Percentiles rank a stretch among this genome's conserved stretches.
phyloP scores from a whole-genome alignment of 2,797 vertebrate species.

The Myotis findleyi region DNA sequence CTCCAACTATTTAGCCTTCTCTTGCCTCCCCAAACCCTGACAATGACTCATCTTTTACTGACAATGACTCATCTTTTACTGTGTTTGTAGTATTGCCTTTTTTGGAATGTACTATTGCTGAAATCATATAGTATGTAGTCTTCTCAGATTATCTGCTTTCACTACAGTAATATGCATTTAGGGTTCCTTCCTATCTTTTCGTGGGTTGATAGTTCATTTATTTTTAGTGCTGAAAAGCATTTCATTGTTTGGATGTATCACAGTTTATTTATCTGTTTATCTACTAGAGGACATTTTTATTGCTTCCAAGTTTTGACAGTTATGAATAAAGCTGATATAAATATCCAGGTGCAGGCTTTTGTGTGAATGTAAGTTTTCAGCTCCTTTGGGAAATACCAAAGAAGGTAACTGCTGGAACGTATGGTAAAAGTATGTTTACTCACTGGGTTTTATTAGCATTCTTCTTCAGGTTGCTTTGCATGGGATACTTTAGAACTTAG shows the following conservation, averaged over 20 bases:
- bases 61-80: neutral
- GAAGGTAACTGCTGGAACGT: neutral
- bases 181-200: neutral
- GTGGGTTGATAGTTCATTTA: neutral
- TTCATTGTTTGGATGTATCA: neutral
- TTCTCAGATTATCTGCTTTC: neutral
- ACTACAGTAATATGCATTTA: neutral
- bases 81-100: neutral
- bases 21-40: neutral
- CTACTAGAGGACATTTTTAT: neutral
- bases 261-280: neutral
- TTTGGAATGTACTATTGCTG: neutral
- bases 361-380: neutral
- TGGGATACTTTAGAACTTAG: neutral
- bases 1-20: neutral
- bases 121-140: neutral
- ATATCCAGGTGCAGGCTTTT: neutral
- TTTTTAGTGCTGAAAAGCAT: constrained; percentile 5
- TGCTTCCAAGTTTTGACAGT: neutral
- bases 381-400: neutral
- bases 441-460: neutral
- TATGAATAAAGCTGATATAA: neutral
- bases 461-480: neutral
- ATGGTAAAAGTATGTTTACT: neutral
- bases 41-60: neutral